Conservation (phyloP, 2,113 vertebrate genomes). For the Eudyptes chrysolophus region DNA sequence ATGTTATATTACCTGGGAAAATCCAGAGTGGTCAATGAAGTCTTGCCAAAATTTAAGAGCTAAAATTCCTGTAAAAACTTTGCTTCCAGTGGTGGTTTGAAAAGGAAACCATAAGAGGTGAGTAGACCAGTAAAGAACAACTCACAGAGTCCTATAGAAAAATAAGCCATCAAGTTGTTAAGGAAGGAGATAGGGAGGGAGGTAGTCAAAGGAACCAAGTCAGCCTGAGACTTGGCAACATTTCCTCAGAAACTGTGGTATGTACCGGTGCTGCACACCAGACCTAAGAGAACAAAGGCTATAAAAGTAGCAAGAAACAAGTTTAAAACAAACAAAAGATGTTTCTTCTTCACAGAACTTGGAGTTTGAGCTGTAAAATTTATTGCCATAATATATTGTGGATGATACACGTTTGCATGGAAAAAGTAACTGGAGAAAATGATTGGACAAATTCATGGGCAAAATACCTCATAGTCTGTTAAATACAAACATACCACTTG, state of each 20-base stretch:
- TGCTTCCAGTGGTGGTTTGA: neutral
- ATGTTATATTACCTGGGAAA: neutral
- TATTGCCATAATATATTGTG: neutral
- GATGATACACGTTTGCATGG: neutral
- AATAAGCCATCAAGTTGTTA: neutral
- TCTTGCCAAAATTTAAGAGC: neutral
- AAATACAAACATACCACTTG: neutral
- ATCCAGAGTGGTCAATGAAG: neutral
- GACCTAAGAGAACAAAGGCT: neutral
- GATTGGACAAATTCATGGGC: neutral
- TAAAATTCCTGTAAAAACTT: neutral
- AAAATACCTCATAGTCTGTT: neutral
- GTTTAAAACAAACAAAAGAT: neutral
- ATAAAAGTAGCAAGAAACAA: neutral
- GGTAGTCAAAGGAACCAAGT: neutral
- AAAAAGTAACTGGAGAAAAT: neutral
- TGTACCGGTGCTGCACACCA: neutral
- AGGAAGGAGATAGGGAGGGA: neutral
- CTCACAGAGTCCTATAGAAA: neutral
- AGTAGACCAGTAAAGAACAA: neutral
- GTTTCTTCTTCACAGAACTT: neutral
- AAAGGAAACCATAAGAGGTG: neutral
- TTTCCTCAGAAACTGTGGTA: neutral
- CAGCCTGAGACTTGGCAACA: neutral
- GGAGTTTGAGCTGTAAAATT: neutral